Percentiles rank a stretch among this genome's conserved stretches.
Conservation (phyloP, 2,797 vertebrate species). For the Chelon auratus region DNA sequence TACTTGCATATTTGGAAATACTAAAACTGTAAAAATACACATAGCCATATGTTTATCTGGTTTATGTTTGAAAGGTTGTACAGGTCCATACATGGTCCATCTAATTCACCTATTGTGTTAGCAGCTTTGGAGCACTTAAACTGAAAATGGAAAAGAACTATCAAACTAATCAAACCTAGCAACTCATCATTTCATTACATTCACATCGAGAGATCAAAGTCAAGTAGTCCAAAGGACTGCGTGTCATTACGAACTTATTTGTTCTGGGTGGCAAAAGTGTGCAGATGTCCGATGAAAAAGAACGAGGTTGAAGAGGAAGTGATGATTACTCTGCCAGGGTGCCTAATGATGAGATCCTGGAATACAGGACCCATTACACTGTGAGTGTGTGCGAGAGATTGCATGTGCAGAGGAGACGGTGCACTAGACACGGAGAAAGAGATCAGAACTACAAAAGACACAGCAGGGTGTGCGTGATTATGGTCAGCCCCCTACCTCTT, state of each 20-base stretch:
- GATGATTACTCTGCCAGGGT: constrained; percentile 56
- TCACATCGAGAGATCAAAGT: constrained; percentile 40
- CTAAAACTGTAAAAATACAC: too few relatives aligned
- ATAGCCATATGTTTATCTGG: too few relatives aligned
- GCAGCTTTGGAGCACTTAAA: too few relatives aligned
- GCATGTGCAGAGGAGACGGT: constrained; percentile 10
- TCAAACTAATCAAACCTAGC: neutral
- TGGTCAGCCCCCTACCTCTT: constrained; percentile 49
- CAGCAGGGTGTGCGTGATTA: constrained; percentile 71
- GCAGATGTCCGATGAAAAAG: constrained; percentile 30
- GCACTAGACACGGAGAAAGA: constrained; percentile 33
- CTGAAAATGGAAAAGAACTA: neutral
- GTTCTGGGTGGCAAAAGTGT: constrained; percentile 15
- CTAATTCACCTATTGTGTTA: too few relatives aligned
- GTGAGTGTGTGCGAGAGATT: constrained; percentile 7
- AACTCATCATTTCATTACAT: constrained; percentile 16
- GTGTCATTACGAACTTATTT: constrained; percentile 52
- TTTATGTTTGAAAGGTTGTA: too few relatives aligned
- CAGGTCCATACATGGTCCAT: too few relatives aligned
- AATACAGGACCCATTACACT: neutral
- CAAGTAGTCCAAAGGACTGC: constrained; percentile 33
- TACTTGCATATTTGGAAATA: too few relatives aligned
- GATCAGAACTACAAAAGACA: constrained; percentile 59
- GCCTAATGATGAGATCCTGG: constrained; percentile 61
- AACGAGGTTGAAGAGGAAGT: constrained; percentile 42